Evolutionary conservation across 2,888 invertebrate species (phyloP).

Genomic region (Axea sp.): DNA sequence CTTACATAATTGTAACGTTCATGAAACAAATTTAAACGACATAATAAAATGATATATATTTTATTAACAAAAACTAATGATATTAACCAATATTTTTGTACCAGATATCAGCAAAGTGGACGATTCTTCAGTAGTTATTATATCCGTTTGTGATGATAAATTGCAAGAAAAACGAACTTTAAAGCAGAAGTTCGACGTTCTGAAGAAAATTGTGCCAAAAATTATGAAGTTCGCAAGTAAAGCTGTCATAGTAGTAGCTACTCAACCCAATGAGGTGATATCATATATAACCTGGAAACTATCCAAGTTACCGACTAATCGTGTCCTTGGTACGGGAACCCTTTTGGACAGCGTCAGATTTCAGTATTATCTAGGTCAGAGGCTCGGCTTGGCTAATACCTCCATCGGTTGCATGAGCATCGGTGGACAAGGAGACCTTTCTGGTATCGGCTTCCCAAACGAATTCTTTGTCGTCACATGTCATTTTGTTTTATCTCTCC

Average conservation of each 20-base stretch:
- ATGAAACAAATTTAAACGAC: too few relatives aligned
- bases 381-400: slow-evolving; percentile 80
- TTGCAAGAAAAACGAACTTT: slow-evolving; percentile 65
- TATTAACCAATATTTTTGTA: slow-evolving; percentile 14
- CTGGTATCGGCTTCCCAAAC: slow-evolving; percentile 66
- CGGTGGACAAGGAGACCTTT: slow-evolving; percentile 82
- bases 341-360: slow-evolving; percentile 82
- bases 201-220: slow-evolving; percentile 70
- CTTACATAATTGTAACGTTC: too few relatives aligned
- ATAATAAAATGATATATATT: not conserved
- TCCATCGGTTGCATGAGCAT: slow-evolving; percentile 81
- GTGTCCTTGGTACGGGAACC: slow-evolving; percentile 82
- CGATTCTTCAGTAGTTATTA: slow-evolving; percentile 72
- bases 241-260: slow-evolving; percentile 70
- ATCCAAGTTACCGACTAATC: slow-evolving; percentile 81
- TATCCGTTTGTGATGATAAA: slow-evolving; percentile 66
- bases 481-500: slow-evolving; percentile 33
- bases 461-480: slow-evolving; percentile 49
- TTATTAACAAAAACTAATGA: slow-evolving; percentile 6
- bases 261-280: slow-evolving; percentile 80
- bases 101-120: slow-evolving; percentile 71
- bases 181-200: slow-evolving; percentile 68
- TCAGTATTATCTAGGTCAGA: slow-evolving; percentile 80
- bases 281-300: slow-evolving; percentile 83
- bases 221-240: slow-evolving; percentile 71